These are phyloP conservation scores for Petrolisthes manimaculis DNA, from an alignment of 2,888 invertebrate genomes.

Conservation along the genomic window DNA sequence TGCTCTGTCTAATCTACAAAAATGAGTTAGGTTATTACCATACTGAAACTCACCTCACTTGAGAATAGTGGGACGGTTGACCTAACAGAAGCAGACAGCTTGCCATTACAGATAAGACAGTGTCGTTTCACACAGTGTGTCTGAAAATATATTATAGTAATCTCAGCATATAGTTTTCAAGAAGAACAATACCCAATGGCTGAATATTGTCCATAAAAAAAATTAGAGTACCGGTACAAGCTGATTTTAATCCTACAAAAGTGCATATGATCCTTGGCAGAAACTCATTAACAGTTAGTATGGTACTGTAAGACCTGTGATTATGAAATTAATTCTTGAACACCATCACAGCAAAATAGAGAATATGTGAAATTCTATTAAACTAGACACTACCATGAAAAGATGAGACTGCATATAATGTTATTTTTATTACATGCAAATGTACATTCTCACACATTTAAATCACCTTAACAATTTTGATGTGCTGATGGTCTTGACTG, in stretches of 20 bases:
- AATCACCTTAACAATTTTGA: conserved; percentile 32
- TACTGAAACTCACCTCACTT: conserved; percentile 29
- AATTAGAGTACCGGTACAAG: not conserved
- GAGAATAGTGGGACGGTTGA: conserved; percentile 37
- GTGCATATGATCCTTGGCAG: no score
- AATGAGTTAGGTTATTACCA: not conserved
- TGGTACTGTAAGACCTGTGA: no score
- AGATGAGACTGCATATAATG: no score
- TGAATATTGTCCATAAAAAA: no score
- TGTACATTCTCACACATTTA: not conserved
- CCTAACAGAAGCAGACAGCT: conserved; percentile 39
- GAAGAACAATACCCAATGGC: no score
- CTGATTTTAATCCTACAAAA: no score
- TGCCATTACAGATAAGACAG: conserved; percentile 50
- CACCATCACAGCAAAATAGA: no score
- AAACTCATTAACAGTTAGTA: no score
- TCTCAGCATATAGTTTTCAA: no score
- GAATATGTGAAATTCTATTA: no score
- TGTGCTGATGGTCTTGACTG: conserved; percentile 31
- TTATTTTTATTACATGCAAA: not conserved
- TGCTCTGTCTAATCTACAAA: not conserved
- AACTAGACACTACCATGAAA: no score
- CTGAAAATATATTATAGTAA: not conserved
- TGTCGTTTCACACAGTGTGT: conserved; percentile 7
- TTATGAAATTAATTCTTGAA: no score